phyloP scores from a whole-genome alignment of 2,113 vertebrate species.

The Hippocampus guttulatus region DNA sequence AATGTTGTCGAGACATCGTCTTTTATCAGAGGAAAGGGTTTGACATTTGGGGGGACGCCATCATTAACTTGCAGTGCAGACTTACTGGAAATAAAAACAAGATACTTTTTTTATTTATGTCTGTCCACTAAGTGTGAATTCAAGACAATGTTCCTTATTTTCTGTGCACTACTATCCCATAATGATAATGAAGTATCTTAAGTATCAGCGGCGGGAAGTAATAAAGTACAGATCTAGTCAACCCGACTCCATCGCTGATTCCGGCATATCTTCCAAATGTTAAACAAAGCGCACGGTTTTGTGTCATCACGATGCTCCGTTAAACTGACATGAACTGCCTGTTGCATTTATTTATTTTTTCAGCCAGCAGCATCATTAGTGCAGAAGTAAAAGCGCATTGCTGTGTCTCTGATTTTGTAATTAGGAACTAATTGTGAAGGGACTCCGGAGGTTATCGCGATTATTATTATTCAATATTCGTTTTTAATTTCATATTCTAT shows the following conservation, averaged over 20 bases:
- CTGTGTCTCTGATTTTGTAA: not conserved
- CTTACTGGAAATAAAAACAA: not conserved
- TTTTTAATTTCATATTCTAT: not conserved
- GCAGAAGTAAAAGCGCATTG: not conserved
- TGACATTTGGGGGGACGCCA: not conserved
- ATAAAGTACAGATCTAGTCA: too few species aligned
- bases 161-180: too few species aligned
- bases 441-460: not conserved
- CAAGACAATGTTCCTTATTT: too few species aligned
- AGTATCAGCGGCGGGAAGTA: too few species aligned
- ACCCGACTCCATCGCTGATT: too few species aligned
- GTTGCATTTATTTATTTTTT: not conserved
- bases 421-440: not conserved
- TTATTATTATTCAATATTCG: not conserved
- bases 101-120: not conserved
- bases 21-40: not conserved
- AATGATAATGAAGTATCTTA: too few species aligned
- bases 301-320: not conserved
- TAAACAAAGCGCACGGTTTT: not conserved
- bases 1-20: not conserved
- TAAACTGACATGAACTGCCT: not conserved
- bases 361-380: not conserved
- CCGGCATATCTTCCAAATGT: not conserved
- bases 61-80: constrained; percentile 2
- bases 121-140: too few species aligned